These are phyloP conservation scores for Rhabditoides inermis DNA, from an alignment of 2,888 invertebrate genomes.

Conservation along the genomic window DNA sequence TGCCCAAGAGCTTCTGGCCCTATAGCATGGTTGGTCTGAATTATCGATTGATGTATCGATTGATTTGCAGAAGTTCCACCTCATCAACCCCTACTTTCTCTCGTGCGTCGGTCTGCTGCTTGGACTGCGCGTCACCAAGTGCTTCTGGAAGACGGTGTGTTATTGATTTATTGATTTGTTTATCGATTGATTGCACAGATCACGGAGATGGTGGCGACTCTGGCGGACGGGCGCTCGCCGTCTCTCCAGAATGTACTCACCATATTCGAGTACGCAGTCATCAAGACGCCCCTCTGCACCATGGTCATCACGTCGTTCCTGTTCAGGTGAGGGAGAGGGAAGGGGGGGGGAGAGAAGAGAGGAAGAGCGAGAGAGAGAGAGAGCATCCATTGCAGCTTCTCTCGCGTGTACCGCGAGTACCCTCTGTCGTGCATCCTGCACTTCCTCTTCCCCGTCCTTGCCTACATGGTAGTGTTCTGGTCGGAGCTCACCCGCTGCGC, in stretches of 20 bases:
- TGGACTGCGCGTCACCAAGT: conserved; percentile 69
- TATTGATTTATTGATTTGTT: not conserved
- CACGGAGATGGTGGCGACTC: conserved; percentile 23
- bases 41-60: not conserved
- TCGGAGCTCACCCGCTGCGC: too few relatives aligned
- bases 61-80: conserved; percentile 73
- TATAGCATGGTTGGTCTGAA: conserved; percentile 71
- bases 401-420: conserved; percentile 67
- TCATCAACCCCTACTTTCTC: conserved; percentile 80
- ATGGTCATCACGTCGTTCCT: conserved; percentile 47
- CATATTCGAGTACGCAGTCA: conserved; percentile 33
- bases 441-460: conserved; percentile 80
- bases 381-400: conserved; percentile 40
- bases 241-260: conserved; percentile 20
- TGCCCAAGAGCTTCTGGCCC: conserved; percentile 79
- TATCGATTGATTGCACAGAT: conserved; percentile 16
- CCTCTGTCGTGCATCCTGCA: conserved; percentile 73
- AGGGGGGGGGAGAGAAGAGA: too few relatives aligned
- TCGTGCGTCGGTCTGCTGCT: conserved; percentile 74
- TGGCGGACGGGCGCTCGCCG: conserved; percentile 16
- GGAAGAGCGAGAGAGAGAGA: too few relatives aligned
- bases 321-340: conserved; percentile 25
- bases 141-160: conserved; percentile 56
- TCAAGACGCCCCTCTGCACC: conserved; percentile 47
- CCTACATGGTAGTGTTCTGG: not conserved